Evolutionary conservation across 2,797 vertebrate species (phyloP).

Genomic region (Hoplostethus atlanticus): DNA sequence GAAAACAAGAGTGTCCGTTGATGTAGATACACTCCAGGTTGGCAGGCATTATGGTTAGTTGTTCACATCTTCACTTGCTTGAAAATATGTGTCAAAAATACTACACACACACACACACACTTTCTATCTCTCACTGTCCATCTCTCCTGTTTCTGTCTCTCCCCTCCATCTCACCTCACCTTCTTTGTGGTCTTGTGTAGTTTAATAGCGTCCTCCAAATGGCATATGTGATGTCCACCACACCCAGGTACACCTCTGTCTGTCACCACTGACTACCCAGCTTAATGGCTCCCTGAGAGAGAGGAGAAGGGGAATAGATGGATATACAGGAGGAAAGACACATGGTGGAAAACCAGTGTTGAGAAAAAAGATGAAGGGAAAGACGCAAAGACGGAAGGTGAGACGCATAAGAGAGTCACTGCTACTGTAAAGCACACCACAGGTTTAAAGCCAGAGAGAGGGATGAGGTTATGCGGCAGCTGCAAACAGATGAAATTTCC

Average conservation of each 20-base stretch:
- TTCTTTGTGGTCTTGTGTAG: neutral
- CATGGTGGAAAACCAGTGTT: neutral
- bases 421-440: constrained; percentile 9
- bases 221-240: neutral
- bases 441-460: neutral
- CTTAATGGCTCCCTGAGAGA: constrained; percentile 20
- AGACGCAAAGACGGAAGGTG: constrained; percentile 2
- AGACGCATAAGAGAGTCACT: constrained; percentile 15
- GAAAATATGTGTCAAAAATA: constrained; percentile 1
- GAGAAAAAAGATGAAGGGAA: constrained; percentile 3
- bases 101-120: constrained; percentile 1
- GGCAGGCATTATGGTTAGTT: too few relatives aligned
- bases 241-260: constrained; percentile 41
- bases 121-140: neutral
- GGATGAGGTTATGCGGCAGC: neutral
- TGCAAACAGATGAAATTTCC: neutral
- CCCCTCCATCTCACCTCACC: neutral
- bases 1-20: too few relatives aligned
- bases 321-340: neutral
- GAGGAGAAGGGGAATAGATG: neutral
- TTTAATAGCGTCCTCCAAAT: too few relatives aligned
- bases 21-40: neutral
- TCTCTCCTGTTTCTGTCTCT: too few relatives aligned
- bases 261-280: constrained; percentile 50
- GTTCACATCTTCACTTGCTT: neutral